phyloP scores from a whole-genome alignment of 2,113 vertebrate genomes.

The Uropsilus gracilis region DNA sequence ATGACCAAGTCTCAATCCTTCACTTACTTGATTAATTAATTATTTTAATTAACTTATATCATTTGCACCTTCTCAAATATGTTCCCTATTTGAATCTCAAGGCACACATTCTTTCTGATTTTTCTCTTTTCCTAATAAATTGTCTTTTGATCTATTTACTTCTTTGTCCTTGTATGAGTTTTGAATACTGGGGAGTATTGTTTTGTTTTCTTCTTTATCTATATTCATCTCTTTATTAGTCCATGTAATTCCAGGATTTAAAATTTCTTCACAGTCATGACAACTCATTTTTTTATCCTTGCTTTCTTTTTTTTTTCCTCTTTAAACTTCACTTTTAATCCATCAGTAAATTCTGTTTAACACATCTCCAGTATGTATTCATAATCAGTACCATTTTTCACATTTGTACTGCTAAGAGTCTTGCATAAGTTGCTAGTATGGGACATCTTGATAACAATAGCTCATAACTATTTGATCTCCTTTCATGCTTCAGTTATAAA shows the following conservation, averaged over 20 bases:
- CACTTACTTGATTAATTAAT: neutral
- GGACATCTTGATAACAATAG: neutral
- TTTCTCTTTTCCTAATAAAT: neutral
- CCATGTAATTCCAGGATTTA: neutral
- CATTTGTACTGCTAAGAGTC: neutral
- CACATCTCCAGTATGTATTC: neutral
- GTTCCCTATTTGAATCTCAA: neutral
- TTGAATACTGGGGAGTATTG: neutral
- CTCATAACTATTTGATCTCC: neutral
- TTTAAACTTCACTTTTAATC: neutral
- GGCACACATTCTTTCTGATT: neutral
- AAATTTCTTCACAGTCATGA: neutral
- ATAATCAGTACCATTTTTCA: neutral
- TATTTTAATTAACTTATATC: neutral
- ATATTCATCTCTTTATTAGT: neutral
- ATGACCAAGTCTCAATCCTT: neutral
- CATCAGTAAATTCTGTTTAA: neutral
- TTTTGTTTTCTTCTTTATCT: neutral
- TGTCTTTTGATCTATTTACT: neutral
- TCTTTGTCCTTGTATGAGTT: neutral
- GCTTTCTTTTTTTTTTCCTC: neutral
- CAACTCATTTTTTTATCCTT: neutral
- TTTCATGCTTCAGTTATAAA: neutral
- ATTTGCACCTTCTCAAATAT: neutral
- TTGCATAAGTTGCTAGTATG: neutral